Conservation (phyloP, 2,888 invertebrate genomes). For the Tricholauxania praeusta region DNA sequence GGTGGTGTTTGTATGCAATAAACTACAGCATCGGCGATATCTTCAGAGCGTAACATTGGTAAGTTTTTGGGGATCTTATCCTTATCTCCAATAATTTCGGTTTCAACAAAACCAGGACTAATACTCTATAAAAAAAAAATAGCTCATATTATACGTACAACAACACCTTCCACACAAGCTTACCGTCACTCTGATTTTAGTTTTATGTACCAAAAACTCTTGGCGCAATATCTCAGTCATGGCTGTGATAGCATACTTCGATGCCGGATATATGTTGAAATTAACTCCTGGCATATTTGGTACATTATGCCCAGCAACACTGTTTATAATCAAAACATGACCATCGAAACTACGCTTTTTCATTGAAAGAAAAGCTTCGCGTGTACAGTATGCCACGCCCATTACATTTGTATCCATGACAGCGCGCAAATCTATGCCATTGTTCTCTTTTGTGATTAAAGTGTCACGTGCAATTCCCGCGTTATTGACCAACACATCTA, state of each 20-base stretch:
- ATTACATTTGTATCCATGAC: slow-evolving; percentile 68
- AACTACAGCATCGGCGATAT: slow-evolving; percentile 58
- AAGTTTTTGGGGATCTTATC: slow-evolving; percentile 21
- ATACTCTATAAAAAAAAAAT: slow-evolving; percentile 53
- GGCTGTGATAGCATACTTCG: slow-evolving; percentile 64
- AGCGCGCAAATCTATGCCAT: slow-evolving; percentile 52
- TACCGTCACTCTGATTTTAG: slow-evolving; percentile 60
- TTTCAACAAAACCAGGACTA: slow-evolving; percentile 59
- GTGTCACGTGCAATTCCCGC: slow-evolving; percentile 61
- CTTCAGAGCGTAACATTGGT: slow-evolving; percentile 51
- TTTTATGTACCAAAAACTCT: slow-evolving; percentile 57
- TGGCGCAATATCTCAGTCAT: slow-evolving; percentile 63
- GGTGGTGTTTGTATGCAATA: slow-evolving; percentile 60
- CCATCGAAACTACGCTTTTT: slow-evolving; percentile 66
- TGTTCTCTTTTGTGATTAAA: slow-evolving; percentile 45
- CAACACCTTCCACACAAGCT: slow-evolving; percentile 29
- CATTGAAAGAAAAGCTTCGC: slow-evolving; percentile 69
- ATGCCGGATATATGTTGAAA: slow-evolving; percentile 61
- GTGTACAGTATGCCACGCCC: slow-evolving; percentile 67
- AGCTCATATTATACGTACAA: background rate
- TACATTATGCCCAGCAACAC: slow-evolving; percentile 56
- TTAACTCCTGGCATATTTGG: slow-evolving; percentile 52
- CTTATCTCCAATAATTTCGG: slow-evolving; percentile 53
- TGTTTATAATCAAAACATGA: slow-evolving; percentile 69
- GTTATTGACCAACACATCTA: slow-evolving; percentile 73